Evolutionary conservation across 2,888 invertebrate genomes (phyloP), one percentile per base, ranked within the genome.

Genomic region (Dryomyza anilis): DNA sequence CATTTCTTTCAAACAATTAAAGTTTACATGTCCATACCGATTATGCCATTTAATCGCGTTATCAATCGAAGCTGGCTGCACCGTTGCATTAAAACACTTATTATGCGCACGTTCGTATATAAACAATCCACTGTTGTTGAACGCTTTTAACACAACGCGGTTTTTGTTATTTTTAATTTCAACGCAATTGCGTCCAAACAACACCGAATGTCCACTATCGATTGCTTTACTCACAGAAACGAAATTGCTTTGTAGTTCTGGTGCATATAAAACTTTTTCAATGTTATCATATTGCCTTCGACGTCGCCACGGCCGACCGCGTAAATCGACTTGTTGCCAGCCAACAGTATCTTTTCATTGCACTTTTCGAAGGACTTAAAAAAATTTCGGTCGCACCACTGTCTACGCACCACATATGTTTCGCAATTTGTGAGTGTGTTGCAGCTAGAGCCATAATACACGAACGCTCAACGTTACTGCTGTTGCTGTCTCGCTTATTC

Each of bases 161-260:
- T 16, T 29, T 6, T 27, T 7, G 6, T 29, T 30, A n/a, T 52
- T 19, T 27, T 29, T 29, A 2, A 52, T 52, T 27, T 10, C 29
- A n/a, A 29, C 52, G 14, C 10, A 16, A 10, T 52, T 5, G 48
- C 4, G 16, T 6, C 14, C 29, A 33, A 66, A 66, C 29, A 30
- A n/a, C n/a, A n/a, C n/a, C 33, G 16, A 63, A 56, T 3, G 30
- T 29, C 23, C 60, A 23, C 52, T 48, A 30, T 56, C 55, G 12
- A n/a, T 39, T 39, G n/a, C 39, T 39, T 39, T 39, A 39, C 39
- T 8, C 5, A 66, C 56, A n/a, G 57, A 58, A 19, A 64, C 46
- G 27, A 67, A 67, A 53, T 64, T 67, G 48, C 57, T 64, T 36
- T 64, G 67, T 19, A 67, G 23, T 3, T 50, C 60, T 3, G 67